These are phyloP conservation scores for Stenurella melanura DNA, from an alignment of 2,888 invertebrate species.

Conservation along the genomic window DNA sequence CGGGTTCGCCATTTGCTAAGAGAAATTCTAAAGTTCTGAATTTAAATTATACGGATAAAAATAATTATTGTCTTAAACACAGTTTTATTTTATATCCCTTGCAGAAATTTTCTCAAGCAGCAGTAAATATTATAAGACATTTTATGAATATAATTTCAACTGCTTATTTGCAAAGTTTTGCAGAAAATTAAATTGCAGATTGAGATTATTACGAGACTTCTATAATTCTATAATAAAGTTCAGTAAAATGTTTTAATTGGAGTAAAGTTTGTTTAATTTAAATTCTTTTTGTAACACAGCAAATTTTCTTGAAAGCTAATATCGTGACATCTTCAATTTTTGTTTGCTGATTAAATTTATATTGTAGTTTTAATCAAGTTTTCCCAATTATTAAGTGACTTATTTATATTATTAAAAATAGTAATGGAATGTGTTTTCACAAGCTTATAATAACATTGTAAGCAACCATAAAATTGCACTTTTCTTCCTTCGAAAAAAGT, in stretches of 20 bases:
- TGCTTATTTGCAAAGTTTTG: background rate
- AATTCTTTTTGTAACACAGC: too few relatives aligned
- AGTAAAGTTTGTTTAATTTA: background rate
- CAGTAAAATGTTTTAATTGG: background rate
- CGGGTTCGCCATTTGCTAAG: background rate
- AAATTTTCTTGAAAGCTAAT: too few relatives aligned
- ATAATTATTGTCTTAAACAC: background rate
- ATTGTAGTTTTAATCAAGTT: too few relatives aligned
- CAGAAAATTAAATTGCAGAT: background rate
- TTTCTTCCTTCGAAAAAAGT: too few relatives aligned
- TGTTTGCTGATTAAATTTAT: too few relatives aligned
- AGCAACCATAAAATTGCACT: too few relatives aligned
- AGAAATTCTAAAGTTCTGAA: background rate
- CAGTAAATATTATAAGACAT: background rate
- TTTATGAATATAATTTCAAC: background rate
- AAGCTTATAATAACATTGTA: too few relatives aligned
- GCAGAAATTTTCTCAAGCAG: background rate
- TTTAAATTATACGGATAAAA: background rate
- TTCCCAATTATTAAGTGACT: too few relatives aligned
- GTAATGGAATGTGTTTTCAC: too few relatives aligned
- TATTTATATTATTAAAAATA: too few relatives aligned
- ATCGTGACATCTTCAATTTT: too few relatives aligned
- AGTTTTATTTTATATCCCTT: background rate
- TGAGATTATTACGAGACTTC: slow-evolving; percentile 1
- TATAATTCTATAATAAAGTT: slow-evolving; percentile 1